Percentiles rank a stretch among this genome's conserved stretches.
Conservation (phyloP, 2,797 vertebrate genomes). For the Psittacula derbiana region DNA sequence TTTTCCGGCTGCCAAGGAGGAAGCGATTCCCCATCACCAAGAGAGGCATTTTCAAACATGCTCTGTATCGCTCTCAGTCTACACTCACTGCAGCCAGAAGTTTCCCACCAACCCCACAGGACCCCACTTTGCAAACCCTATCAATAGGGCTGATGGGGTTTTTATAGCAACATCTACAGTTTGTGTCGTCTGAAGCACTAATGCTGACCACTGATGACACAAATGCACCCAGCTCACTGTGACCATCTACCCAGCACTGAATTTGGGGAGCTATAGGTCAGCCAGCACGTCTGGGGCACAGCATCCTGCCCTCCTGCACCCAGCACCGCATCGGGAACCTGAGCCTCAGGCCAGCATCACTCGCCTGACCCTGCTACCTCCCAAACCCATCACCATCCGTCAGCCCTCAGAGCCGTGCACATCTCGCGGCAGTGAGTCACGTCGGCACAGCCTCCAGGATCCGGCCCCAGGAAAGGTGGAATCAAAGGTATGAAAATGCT, state of each 20-base stretch:
- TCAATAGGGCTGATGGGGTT: accelerated
- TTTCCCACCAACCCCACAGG: background rate
- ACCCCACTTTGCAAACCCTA: background rate
- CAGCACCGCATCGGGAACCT: accelerated
- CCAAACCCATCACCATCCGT: accelerated
- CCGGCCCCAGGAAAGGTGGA: background rate
- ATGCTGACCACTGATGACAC: background rate
- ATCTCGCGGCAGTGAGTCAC: background rate
- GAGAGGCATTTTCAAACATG: background rate
- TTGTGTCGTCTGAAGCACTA: accelerated
- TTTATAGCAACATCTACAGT: background rate
- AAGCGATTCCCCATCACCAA: background rate
- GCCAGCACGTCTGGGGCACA: background rate
- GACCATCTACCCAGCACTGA: background rate
- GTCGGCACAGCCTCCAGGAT: background rate
- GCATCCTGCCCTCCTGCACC: background rate
- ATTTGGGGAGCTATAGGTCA: accelerated
- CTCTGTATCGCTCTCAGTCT: background rate
- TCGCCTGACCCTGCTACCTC: background rate
- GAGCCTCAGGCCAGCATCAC: background rate
- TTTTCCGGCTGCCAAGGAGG: background rate
- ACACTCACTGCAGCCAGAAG: background rate
- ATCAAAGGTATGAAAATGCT: background rate
- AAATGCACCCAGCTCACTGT: background rate
- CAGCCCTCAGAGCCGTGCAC: accelerated